Percentiles rank a stretch among this genome's conserved stretches.
Evolutionary conservation across 1,140 invertebrate genomes (phyloP).

Genomic region (Pantala flavescens): DNA sequence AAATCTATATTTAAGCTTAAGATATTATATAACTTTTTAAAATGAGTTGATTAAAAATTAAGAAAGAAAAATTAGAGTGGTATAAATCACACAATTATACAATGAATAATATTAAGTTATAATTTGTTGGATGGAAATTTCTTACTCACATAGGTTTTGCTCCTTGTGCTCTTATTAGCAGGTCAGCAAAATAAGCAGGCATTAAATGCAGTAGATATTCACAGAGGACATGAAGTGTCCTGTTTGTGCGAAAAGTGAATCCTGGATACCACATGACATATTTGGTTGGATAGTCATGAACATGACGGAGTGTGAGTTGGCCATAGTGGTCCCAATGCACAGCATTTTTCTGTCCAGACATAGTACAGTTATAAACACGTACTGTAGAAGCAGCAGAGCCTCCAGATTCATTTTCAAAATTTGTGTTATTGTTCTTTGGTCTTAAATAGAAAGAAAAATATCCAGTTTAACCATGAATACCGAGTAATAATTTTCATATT

Average conservation of each 20-base stretch:
- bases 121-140: too few relatives aligned
- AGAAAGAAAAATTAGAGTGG: too few relatives aligned
- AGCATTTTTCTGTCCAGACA: slow-evolving; percentile 69
- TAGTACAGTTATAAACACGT: slow-evolving; percentile 81
- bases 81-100: too few relatives aligned
- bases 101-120: too few relatives aligned
- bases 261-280: slow-evolving; percentile 80
- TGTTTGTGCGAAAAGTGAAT: slow-evolving; percentile 63
- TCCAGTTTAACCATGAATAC: not conserved
- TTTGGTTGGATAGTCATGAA: slow-evolving; percentile 62
- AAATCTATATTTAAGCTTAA: too few relatives aligned
- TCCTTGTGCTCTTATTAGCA: slow-evolving; percentile 54
- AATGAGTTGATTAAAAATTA: too few relatives aligned
- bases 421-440: slow-evolving; percentile 31
- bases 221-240: slow-evolving; percentile 57
- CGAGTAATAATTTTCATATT: too few relatives aligned
- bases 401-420: not conserved
- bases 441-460: slow-evolving; percentile 29
- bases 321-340: slow-evolving; percentile 74
- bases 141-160: slow-evolving; percentile 66
- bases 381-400: slow-evolving; percentile 32
- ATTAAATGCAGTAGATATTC: slow-evolving; percentile 61
- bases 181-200: slow-evolving; percentile 68
- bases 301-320: slow-evolving; percentile 52
- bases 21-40: too few relatives aligned